A percentile compares a stretch with the other conserved stretches of the same genome.
These are phyloP conservation scores for Drosophila tsacasi DNA, from an alignment of 1,140 invertebrate species.

Conservation along the genomic window DNA sequence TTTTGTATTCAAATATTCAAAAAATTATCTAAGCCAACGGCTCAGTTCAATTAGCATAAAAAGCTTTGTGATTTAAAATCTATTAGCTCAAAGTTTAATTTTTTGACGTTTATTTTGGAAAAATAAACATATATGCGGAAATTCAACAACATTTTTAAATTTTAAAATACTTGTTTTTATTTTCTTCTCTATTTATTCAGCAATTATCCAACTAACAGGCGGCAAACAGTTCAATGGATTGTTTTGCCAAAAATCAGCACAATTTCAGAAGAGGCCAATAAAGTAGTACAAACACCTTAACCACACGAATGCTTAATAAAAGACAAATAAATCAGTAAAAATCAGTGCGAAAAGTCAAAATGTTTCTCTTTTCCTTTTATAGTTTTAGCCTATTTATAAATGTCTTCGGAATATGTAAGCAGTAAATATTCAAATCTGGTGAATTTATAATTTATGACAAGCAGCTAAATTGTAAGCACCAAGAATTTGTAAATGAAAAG, in stretches of 20 bases:
- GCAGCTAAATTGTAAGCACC: constrained; percentile 32
- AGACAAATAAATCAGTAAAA: constrained; percentile 40
- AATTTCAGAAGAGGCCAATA: neutral
- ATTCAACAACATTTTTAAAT: neutral
- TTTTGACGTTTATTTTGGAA: neutral
- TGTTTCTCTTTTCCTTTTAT: constrained; percentile 1
- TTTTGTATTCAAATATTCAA: constrained; percentile 10
- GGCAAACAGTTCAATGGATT: neutral
- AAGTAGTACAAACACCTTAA: neutral
- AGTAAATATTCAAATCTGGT: constrained; percentile 19
- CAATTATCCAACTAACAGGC: neutral
- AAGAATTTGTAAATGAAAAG: constrained; percentile 60
- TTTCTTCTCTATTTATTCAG: neutral
- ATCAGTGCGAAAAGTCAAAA: constrained; percentile 12
- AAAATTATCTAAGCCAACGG: neutral
- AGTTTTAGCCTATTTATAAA: neutral
- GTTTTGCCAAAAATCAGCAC: constrained; percentile 8
- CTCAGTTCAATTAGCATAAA: constrained; percentile 9
- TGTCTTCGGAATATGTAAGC: constrained; percentile 6
- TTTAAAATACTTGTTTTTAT: neutral
- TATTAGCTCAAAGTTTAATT: neutral
- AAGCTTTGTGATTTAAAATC: constrained; percentile 9
- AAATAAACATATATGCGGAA: neutral
- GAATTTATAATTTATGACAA: constrained; percentile 63
- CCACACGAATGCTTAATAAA: constrained; percentile 4